Conservation (phyloP, 2,113 vertebrate species). For the Gallinago paraguaiae region DNA sequence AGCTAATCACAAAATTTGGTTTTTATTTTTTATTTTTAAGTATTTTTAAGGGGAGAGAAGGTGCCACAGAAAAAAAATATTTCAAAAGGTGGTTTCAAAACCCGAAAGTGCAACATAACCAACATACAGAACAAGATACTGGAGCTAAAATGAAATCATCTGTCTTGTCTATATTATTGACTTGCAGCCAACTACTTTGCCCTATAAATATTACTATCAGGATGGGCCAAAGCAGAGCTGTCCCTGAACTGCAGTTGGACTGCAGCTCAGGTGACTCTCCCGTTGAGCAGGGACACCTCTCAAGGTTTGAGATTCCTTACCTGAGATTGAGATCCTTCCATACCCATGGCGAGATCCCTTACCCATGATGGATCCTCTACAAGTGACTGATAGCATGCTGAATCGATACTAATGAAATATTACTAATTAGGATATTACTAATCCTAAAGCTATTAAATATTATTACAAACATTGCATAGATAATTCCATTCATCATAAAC, state of each 20-base stretch:
- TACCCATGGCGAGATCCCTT: too few relatives aligned
- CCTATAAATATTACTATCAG: background rate
- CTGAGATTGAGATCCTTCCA: background rate
- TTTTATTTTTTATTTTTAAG: background rate
- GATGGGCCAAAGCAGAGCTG: background rate
- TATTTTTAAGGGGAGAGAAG: background rate
- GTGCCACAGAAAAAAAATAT: background rate
- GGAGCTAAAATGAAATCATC: background rate
- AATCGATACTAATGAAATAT: background rate
- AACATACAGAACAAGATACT: background rate
- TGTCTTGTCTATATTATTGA: background rate
- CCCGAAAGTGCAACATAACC: background rate
- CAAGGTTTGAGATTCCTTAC: background rate
- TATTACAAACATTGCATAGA: background rate
- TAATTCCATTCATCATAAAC: background rate
- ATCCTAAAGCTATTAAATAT: background rate
- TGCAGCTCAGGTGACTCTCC: fast-evolving
- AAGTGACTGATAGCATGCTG: background rate
- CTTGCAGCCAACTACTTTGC: background rate
- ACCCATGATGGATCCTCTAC: fast-evolving
- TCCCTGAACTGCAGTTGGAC: background rate
- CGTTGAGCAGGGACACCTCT: background rate
- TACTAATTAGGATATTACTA: background rate
- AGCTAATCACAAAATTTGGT: background rate
- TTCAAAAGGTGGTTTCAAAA: background rate